phyloP scores from a whole-genome alignment of 2,888 invertebrate species.

The Lepidochrysops patricia region DNA sequence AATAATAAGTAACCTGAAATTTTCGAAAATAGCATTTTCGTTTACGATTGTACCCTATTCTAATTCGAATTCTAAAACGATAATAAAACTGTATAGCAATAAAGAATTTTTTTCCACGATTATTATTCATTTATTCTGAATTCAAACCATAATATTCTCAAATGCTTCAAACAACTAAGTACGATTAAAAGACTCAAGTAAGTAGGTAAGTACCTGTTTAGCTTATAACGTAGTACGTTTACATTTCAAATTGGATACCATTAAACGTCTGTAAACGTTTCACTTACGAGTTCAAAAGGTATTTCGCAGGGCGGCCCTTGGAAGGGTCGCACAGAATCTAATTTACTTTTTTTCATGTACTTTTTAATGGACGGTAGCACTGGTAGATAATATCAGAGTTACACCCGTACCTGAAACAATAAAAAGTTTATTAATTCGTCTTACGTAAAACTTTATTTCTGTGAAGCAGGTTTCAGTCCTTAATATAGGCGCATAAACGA shows the following conservation, averaged over 20 bases:
- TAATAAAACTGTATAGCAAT: neutral
- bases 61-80: neutral
- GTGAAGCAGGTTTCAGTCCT: too few species aligned
- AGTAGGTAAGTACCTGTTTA: neutral
- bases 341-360: constrained; percentile 19
- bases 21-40: too few species aligned
- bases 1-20: too few species aligned
- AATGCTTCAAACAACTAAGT: too few species aligned
- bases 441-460: too few species aligned
- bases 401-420: neutral
- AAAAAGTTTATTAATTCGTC: neutral
- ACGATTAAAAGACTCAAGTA: neutral
- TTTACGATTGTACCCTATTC: too few species aligned
- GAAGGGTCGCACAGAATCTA: constrained; percentile 12
- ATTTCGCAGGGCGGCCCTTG: constrained; percentile 3
- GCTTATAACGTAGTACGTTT: neutral
- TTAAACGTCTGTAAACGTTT: constrained; percentile 7
- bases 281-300: constrained; percentile 8
- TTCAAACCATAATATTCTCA: too few species aligned
- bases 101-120: too few species aligned
- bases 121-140: neutral
- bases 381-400: neutral
- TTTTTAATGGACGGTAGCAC: neutral
- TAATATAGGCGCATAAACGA: too few species aligned
- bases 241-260: constrained; percentile 1